A percentile compares a stretch with the other conserved stretches of the same genome.
Evolutionary conservation across 2,113 vertebrate species (phyloP).

Genomic region (Pluvianellus socialis): DNA sequence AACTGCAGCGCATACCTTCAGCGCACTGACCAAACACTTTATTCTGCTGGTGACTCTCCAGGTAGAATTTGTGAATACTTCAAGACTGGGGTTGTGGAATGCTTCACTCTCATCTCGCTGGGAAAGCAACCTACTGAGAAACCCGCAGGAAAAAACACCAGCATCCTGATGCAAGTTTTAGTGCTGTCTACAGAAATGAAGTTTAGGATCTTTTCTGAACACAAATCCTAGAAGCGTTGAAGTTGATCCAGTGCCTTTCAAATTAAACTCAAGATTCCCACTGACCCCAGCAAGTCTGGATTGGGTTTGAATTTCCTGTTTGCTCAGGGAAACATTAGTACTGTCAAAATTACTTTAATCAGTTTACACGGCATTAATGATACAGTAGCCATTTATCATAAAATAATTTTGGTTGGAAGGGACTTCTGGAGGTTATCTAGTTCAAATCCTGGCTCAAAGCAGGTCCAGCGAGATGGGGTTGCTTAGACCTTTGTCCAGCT

Average conservation of each 20-base stretch:
- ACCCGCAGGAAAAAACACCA: background rate
- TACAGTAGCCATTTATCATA: background rate
- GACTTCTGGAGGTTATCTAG: background rate
- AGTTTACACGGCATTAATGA: background rate
- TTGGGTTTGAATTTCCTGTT: background rate
- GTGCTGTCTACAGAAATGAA: background rate
- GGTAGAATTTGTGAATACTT: background rate
- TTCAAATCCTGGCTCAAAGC: background rate
- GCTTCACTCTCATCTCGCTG: background rate
- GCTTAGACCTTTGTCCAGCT: background rate
- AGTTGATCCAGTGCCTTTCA: background rate
- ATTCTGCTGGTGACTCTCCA: background rate
- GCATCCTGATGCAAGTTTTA: background rate
- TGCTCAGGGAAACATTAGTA: background rate
- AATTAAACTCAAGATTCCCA: background rate
- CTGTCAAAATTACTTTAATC: conserved; percentile 23
- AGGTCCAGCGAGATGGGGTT: background rate
- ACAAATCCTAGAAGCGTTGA: background rate
- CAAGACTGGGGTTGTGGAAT: background rate
- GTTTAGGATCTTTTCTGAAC: background rate
- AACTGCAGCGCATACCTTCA: background rate
- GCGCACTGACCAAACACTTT: background rate
- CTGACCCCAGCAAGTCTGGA: background rate
- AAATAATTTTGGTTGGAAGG: background rate
- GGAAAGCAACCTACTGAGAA: background rate